Evolutionary conservation across 2,888 invertebrate genomes (phyloP), one percentile per base, ranked within the genome.

Genomic region (Mimas tiliae): DNA sequence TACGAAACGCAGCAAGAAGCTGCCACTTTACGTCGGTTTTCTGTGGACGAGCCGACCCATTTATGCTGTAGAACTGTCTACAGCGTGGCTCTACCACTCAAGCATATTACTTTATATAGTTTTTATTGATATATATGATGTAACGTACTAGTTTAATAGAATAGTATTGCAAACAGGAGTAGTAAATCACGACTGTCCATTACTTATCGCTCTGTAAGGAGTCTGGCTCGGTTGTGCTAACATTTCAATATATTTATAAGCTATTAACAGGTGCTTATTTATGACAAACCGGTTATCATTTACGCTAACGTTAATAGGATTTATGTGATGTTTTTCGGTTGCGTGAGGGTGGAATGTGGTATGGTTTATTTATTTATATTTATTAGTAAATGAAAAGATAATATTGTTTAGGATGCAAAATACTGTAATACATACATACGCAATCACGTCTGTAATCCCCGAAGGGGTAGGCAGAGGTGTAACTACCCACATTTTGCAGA

Each of bases 191-290:
- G 47, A 11, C 27, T 38, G 63, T 69, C 75, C 76, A 80, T 79
- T 80, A 79, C 78, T 78, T 71, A 75, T 72, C 70, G 69, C 51
- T 62, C 65, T 69, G 72, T 70, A 70, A 64, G 76, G 64, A 68
- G 66, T 62, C 68, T 71, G 50, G 68, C 69, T 74, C 75, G 79
- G 74, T 79, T 78, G 74, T 77, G 78, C 78, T 79, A 81, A 81
- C 82, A 80, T 82, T 82, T 82, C 80, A 82, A 82, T 83, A 82
- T 79, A 85, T 83, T 85, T 82, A 78, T 78, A 78, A 74, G 76
- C 75, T 82, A 82, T 85, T 86, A 84, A 84, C 79, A 69, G 76
- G 67, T 53, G 45, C 65, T 64, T 79, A 81, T 85, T 83, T 83
- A 84, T 79, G 68, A 67, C 65, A 62, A 67, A 68, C 71, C 64